Conservation (phyloP, 2,113 vertebrate genomes). For the Channa argus region DNA sequence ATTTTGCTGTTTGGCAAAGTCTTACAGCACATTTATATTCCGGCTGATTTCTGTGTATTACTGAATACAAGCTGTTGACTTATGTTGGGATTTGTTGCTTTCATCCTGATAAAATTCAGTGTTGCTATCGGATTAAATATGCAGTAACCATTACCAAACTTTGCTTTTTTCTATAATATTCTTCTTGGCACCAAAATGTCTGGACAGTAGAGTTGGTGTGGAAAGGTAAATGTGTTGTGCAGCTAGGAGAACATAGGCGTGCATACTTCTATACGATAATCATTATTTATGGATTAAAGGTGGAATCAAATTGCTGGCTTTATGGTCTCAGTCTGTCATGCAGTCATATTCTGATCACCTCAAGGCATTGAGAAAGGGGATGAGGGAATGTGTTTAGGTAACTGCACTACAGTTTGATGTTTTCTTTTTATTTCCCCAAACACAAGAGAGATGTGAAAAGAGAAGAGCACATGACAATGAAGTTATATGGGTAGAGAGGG, state of each 20-base stretch:
- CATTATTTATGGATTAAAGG: neutral
- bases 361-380: neutral
- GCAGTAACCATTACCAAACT: no score
- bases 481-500: slow-evolving; percentile 45
- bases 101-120: no score
- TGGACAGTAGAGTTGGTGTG: no score
- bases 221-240: neutral
- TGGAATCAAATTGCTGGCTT: neutral
- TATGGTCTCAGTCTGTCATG: neutral
- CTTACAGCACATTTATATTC: no score
- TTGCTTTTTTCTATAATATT: no score
- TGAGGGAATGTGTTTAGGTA: slow-evolving; percentile 15
- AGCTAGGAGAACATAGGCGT: neutral
- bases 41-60: no score
- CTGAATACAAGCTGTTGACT: no score
- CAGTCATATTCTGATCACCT: neutral
- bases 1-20: no score
- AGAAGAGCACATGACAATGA: slow-evolving; percentile 44
- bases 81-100: no score
- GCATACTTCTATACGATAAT: no score
- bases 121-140: neutral
- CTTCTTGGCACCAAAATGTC: no score
- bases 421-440: slow-evolving; percentile 42
- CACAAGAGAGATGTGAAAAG: slow-evolving; percentile 46
- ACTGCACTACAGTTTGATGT: slow-evolving; percentile 18